phyloP scores from a whole-genome alignment of 2,888 invertebrate species.

The Trichopoda pennipes region DNA sequence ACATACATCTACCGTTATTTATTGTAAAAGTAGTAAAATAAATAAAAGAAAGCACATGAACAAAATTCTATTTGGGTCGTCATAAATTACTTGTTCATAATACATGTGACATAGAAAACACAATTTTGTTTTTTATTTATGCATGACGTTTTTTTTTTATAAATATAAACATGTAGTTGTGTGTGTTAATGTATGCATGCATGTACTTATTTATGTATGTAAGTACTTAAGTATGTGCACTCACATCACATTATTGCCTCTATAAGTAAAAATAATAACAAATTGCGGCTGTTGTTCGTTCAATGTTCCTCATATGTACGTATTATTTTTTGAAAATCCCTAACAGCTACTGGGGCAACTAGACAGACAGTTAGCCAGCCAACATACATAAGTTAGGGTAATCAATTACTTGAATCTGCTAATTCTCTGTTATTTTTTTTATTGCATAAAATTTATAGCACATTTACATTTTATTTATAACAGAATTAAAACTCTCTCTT shows the following conservation, averaged over 20 bases:
- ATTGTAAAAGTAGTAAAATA: slow-evolving; percentile 45
- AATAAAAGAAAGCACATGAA: slow-evolving; percentile 44
- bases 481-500: neutral
- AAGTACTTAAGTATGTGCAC: slow-evolving; percentile 3
- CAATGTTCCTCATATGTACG: slow-evolving; percentile 13
- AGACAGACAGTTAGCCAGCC: neutral
- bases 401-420: slow-evolving; percentile 21
- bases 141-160: slow-evolving; percentile 34
- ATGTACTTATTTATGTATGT: neutral
- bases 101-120: slow-evolving; percentile 59
- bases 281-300: slow-evolving; percentile 15
- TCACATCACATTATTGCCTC: slow-evolving; percentile 12
- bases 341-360: neutral
- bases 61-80: slow-evolving; percentile 64
- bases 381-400: slow-evolving; percentile 27
- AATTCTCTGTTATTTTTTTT: neutral
- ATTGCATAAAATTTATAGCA: neutral
- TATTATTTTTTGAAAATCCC: slow-evolving; percentile 9
- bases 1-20: slow-evolving; percentile 42
- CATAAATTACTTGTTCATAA: slow-evolving; percentile 63
- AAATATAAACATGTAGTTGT: neutral
- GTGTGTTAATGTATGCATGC: neutral
- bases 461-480: neutral
- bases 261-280: slow-evolving; percentile 8
- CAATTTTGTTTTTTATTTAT: slow-evolving; percentile 40